Evolutionary conservation across 1,140 invertebrate genomes (phyloP).

Genomic region (Lepidurus packardi): DNA sequence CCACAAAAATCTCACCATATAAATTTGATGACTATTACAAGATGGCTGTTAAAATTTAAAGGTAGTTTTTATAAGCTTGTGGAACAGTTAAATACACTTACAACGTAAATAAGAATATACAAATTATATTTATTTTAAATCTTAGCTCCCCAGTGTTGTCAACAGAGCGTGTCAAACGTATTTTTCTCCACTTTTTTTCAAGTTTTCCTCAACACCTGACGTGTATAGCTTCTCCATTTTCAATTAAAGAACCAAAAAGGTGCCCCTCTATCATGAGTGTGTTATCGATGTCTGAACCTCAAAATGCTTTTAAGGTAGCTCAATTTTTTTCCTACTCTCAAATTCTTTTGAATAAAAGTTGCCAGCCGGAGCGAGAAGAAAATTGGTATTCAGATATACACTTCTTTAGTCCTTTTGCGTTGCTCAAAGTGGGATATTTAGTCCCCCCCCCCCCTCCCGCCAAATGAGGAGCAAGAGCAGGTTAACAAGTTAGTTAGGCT

Average conservation of each 20-base stretch:
- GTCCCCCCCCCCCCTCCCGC: neutral
- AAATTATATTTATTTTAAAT: too few relatives aligned
- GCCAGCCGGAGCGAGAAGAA: neutral
- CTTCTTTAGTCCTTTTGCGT: neutral
- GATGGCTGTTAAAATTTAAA: too few relatives aligned
- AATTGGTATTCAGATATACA: neutral
- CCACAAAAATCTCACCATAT: too few relatives aligned
- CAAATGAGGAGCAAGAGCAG: neutral
- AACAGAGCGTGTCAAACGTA: neutral
- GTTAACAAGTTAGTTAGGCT: neutral
- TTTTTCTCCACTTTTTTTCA: neutral
- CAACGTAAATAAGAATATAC: too few relatives aligned
- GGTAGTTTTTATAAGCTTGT: too few relatives aligned
- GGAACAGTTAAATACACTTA: too few relatives aligned
- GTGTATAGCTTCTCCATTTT: neutral
- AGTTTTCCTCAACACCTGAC: neutral
- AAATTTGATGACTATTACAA: too few relatives aligned
- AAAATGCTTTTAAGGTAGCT: constrained; percentile 14
- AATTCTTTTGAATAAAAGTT: neutral
- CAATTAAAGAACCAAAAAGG: neutral
- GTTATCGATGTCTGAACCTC: neutral
- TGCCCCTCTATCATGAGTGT: neutral
- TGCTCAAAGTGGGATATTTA: neutral
- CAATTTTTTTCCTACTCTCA: neutral
- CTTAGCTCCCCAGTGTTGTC: too few relatives aligned